phyloP scores from a whole-genome alignment of 1,140 invertebrate genomes.

The Wiebesia pumilae region DNA sequence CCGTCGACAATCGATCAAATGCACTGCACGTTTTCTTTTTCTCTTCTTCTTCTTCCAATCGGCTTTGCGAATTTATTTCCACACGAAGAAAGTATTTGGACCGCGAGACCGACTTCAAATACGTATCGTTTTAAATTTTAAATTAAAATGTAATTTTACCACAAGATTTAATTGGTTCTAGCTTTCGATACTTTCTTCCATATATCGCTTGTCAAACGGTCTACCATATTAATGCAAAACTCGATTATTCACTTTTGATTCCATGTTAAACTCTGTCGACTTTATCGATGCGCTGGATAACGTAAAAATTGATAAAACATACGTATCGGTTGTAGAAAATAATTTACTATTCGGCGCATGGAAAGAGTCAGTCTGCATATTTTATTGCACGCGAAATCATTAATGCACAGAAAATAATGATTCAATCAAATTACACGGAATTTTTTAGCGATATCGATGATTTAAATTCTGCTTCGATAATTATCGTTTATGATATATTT shows the following conservation, averaged over 20 bases:
- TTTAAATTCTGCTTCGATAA: conserved; percentile 12
- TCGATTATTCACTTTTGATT: conserved; percentile 41
- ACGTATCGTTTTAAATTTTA: neutral
- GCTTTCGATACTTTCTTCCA: conserved; percentile 1
- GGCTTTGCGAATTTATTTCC: conserved; percentile 1
- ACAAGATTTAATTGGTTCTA: neutral
- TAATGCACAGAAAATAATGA: conserved; percentile 37
- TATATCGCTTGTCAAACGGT: conserved; percentile 26
- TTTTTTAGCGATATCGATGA: conserved; percentile 1
- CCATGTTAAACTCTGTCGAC: conserved; percentile 6
- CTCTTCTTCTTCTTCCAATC: no score
- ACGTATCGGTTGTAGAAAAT: neutral
- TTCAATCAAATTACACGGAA: neutral
- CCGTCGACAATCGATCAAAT: conserved; percentile 10
- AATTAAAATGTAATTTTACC: neutral
- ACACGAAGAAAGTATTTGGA: neutral
- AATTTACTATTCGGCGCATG: conserved; percentile 16
- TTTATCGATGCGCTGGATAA: conserved; percentile 6
- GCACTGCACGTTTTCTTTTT: conserved; percentile 1
- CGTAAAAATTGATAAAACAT: neutral
- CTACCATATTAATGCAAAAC: neutral
- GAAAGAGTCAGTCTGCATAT: conserved; percentile 33
- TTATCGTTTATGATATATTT: conserved; percentile 15
- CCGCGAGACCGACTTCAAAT: neutral
- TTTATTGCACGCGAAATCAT: conserved; percentile 10